Conservation (phyloP, 2,888 invertebrate genomes). For the Trypoxylon attenuatum region DNA sequence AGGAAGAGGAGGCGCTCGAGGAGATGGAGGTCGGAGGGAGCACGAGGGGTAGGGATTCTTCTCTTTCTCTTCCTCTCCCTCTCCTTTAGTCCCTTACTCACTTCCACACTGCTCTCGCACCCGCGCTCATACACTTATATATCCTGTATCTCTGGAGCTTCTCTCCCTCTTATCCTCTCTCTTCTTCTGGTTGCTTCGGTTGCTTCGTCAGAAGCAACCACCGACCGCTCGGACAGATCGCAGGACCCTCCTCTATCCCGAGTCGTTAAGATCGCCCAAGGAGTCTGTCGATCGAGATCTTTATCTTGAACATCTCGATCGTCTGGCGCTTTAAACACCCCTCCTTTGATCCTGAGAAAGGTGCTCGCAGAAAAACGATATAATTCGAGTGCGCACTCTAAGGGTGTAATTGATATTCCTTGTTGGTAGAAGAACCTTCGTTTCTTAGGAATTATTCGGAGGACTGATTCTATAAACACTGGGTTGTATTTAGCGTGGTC, state of each 20-base stretch:
- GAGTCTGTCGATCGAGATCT: too few relatives aligned
- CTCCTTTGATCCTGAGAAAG: too few relatives aligned
- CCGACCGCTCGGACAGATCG: constrained; percentile 35
- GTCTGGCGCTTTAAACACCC: too few relatives aligned
- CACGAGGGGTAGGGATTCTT: constrained; percentile 26
- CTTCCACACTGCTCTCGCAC: not conserved
- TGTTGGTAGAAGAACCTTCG: too few relatives aligned
- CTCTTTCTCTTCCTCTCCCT: not conserved
- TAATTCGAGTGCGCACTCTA: too few relatives aligned
- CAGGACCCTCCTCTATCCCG: constrained; percentile 44
- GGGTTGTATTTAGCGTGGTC: too few relatives aligned
- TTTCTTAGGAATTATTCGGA: too few relatives aligned
- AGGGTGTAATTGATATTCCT: too few relatives aligned
- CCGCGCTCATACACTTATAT: not conserved
- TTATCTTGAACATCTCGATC: too few relatives aligned
- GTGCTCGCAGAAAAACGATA: too few relatives aligned
- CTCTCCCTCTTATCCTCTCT: constrained; percentile 37
- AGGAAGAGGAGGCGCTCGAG: constrained; percentile 38
- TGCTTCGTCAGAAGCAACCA: constrained; percentile 43
- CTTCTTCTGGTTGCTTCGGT: constrained; percentile 34
- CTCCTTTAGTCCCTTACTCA: constrained; percentile 2
- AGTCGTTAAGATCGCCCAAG: constrained; percentile 30
- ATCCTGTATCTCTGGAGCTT: not conserved
- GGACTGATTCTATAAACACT: too few relatives aligned
- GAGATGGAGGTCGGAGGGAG: constrained; percentile 44